phyloP scores from a whole-genome alignment of 2,797 vertebrate genomes.

The Ceryle rudis region DNA sequence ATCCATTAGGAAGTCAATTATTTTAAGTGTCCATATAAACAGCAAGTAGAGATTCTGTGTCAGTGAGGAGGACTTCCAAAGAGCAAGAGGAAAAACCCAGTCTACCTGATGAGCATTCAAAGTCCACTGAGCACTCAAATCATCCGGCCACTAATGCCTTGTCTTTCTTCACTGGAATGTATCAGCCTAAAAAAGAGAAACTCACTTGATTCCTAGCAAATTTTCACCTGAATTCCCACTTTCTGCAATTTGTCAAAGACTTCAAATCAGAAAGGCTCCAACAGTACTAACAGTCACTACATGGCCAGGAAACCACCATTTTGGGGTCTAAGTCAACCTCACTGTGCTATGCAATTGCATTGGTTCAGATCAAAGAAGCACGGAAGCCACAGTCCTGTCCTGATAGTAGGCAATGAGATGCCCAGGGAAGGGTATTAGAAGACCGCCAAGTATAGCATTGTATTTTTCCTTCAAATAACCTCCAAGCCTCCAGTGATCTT shows the following conservation, averaged over 20 bases:
- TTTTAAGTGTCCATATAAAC: background rate
- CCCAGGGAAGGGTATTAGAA: background rate
- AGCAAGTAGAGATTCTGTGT: background rate
- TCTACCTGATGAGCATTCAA: background rate
- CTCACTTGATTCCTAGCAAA: background rate
- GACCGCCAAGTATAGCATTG: accelerated
- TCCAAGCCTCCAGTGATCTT: background rate
- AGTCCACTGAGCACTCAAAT: background rate
- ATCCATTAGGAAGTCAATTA: background rate
- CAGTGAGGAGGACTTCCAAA: background rate
- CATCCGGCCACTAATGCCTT: background rate
- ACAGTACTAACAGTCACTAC: background rate
- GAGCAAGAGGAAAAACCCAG: background rate
- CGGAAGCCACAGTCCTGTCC: accelerated
- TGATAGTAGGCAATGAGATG: background rate
- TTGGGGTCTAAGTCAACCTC: background rate
- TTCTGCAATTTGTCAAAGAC: background rate
- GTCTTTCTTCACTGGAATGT: background rate
- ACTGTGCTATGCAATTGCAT: background rate
- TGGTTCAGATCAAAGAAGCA: background rate
- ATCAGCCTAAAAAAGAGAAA: background rate
- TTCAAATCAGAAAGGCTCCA: background rate
- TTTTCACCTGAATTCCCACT: background rate
- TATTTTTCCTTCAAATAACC: background rate
- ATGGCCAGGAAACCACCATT: accelerated